phyloP scores from a whole-genome alignment of 2,113 vertebrate genomes.

The Gadus macrocephalus region DNA sequence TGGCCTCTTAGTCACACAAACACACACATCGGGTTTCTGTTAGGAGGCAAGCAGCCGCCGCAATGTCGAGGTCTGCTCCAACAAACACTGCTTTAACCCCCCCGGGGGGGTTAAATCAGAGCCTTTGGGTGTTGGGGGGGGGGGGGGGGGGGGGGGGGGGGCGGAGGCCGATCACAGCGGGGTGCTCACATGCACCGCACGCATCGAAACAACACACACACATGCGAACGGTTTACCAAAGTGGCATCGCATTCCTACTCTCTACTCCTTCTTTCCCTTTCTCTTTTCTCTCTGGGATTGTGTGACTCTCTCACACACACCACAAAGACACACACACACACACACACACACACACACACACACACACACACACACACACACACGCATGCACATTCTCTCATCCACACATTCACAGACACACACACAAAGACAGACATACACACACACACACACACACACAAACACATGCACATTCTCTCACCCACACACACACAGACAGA shows the following conservation, averaged over 20 bases:
- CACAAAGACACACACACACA: too few relatives aligned
- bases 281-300: background rate
- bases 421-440: too few relatives aligned
- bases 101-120: constrained; percentile 16
- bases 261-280: background rate
- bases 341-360: too few relatives aligned
- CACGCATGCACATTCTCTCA: too few relatives aligned
- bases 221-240: too few relatives aligned
- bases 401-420: too few relatives aligned
- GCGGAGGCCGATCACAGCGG: constrained; percentile 23
- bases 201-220: background rate
- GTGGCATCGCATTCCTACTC: too few relatives aligned
- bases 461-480: too few relatives aligned
- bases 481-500: too few relatives aligned
- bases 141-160: constrained; percentile 31
- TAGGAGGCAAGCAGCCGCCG: constrained; percentile 15
- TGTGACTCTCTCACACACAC: too few relatives aligned
- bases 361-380: too few relatives aligned
- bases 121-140: background rate
- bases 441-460: too few relatives aligned
- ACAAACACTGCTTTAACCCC: constrained; percentile 46
- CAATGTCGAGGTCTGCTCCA: constrained; percentile 34
- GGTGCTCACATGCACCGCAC: constrained; percentile 4
- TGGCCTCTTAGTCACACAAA: background rate
- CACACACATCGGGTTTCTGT: constrained; percentile 11